phyloP scores from a whole-genome alignment of 2,888 invertebrate species.

The Drosophila peninsularis region DNA sequence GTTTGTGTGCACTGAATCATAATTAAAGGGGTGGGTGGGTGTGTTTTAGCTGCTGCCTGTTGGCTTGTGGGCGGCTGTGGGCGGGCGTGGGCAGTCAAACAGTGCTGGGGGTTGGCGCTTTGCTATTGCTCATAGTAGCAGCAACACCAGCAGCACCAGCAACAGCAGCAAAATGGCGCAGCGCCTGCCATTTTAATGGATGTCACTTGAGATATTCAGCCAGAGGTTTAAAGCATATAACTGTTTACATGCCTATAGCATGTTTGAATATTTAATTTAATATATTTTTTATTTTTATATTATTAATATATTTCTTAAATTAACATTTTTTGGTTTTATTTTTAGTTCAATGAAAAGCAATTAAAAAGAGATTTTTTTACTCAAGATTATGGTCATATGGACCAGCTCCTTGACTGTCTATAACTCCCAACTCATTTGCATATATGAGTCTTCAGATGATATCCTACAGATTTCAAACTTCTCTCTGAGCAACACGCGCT shows the following conservation, averaged over 20 bases:
- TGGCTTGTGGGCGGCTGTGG: not conserved
- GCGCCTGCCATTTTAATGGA: slow-evolving; percentile 69
- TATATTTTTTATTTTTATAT: too few species aligned
- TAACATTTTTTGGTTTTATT: too few species aligned
- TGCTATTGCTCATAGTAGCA: slow-evolving; percentile 30
- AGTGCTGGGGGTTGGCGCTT: slow-evolving; percentile 23
- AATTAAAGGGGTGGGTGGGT: slow-evolving; percentile 71
- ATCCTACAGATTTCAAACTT: slow-evolving; percentile 13
- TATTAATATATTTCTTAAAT: too few species aligned
- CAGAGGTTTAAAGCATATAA: slow-evolving; percentile 19
- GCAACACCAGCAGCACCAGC: slow-evolving; percentile 36
- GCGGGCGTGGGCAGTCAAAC: slow-evolving; percentile 25
- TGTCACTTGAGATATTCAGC: slow-evolving; percentile 53
- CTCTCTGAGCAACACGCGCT: too few species aligned
- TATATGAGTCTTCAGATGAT: not conserved
- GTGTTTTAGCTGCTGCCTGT: slow-evolving; percentile 13
- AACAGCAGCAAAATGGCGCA: slow-evolving; percentile 65
- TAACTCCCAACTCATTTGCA: not conserved
- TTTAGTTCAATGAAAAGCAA: too few species aligned
- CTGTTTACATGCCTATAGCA: too few species aligned
- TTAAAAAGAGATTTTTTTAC: too few species aligned
- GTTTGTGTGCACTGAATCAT: slow-evolving; percentile 80
- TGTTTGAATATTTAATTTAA: too few species aligned
- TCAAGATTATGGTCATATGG: too few species aligned
- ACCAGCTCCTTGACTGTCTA: too few species aligned